Evolutionary conservation across 2,888 invertebrate species (phyloP), one percentile per base, ranked within the genome.

Genomic region (Diaprepes abbreviatus): DNA sequence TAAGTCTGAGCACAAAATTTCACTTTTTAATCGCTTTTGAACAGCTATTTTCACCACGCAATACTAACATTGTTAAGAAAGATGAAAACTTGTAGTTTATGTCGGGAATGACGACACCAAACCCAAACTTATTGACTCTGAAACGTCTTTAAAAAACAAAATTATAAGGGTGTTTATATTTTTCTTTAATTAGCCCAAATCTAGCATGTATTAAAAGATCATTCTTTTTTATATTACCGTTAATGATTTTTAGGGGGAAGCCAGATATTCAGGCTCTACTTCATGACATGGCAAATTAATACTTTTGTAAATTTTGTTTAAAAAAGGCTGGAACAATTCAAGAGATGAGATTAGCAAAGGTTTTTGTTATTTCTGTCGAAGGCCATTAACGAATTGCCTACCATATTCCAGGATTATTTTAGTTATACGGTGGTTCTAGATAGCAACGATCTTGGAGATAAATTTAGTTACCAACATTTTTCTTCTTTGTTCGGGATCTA

Each of bases 401-500:
- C 12, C 5, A 10, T 16, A 4, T 45, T 16, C 9, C 14, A 45
- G 10, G 45, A n/a, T n/a, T n/a, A n/a, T n/a, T n/a, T n/a, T n/a
- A n/a, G n/a, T n/a, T n/a, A n/a, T n/a, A n/a, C n/a, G 45, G 10
- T 45, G 14, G 4, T 17, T 17, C n/a, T 9, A 3, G 6, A 45
- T 7, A 17, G 10, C 10, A 17, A 45, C 12, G 6, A 9, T 16
- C 17, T 45, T 45, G 2, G 45, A 3, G 2, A 45, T 3, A n/a
- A 45, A 16, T 45, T 17, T 17, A 7, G 5, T 14, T 45, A 19
- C 5, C 5, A 12, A 9, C 14, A 16, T 17, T 16, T 5, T 45
- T 17, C 45, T 45, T 45, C 45, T 45, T 16, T 45, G 45, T 45
- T 45, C 45, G 3, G 10, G 19, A 17, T 45, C 45, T 3, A 17